Percentiles rank a stretch among this genome's conserved stretches.
Evolutionary conservation across 2,113 vertebrate species (phyloP).

Genomic region (Oreochromis aureus): DNA sequence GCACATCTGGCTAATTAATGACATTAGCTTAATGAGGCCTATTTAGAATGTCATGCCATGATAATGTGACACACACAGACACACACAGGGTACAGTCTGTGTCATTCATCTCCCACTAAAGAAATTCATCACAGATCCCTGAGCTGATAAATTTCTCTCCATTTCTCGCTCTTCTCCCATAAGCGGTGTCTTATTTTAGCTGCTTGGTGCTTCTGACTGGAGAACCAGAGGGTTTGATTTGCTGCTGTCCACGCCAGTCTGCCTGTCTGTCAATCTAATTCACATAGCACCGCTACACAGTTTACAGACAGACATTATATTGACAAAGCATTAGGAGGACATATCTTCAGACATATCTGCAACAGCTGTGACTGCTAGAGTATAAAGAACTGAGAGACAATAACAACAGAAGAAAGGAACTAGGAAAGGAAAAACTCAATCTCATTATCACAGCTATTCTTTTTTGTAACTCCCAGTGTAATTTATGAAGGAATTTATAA

Average conservation of each 20-base stretch:
- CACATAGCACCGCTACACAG: not conserved
- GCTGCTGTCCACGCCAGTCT: conserved; percentile 22
- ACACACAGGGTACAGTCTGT: not conserved
- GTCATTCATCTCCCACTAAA: conserved; percentile 21
- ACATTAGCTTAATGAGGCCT: conserved; percentile 68
- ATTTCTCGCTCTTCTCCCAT: not conserved
- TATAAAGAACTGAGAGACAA: not conserved
- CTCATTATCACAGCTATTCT: not conserved
- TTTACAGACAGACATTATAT: not conserved
- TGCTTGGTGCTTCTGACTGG: conserved; percentile 14
- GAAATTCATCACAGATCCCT: conserved; percentile 49
- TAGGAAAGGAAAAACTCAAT: not conserved
- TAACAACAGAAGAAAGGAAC: not conserved
- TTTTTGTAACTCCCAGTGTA: not conserved
- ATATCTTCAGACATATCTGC: conserved; percentile 2
- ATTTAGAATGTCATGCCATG: conserved; percentile 60
- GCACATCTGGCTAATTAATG: conserved; percentile 69
- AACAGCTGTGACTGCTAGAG: not conserved
- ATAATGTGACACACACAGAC: conserved; percentile 33
- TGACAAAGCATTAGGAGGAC: conserved; percentile 37
- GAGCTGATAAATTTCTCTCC: conserved; percentile 28
- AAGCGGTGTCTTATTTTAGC: conserved; percentile 26
- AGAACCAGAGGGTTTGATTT: conserved; percentile 38
- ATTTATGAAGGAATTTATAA: not conserved
- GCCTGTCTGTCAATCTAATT: conserved; percentile 29